Base-by-base conservation (phyloP, 2,888 invertebrate genomes). In the Dugesia japonica region DNA sequence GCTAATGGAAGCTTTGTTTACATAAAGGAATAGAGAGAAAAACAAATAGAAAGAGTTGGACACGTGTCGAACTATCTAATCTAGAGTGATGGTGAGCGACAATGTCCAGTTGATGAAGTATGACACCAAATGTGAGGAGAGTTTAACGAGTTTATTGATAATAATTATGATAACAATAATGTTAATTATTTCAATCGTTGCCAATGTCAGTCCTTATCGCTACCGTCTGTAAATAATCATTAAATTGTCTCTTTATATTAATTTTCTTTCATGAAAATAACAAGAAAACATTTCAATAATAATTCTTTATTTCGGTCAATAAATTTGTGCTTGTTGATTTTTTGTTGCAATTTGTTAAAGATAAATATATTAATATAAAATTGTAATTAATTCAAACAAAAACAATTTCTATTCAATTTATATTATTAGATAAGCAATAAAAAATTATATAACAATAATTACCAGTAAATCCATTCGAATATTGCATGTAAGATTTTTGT, bases 1-100 rank as follows among this genome's bases (percentile, higher is more conserved):
- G n/a, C 17, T 56, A 56, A 13, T 56, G 56, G 56, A 56, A 56
- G 56, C 56, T 56, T 56, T 56, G 17, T 56, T 56, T 4, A 56
- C 56, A 56, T n/a, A 56, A 56, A 38, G 4, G 4, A 56, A 20
- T 23, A n/a, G 23, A 23, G 23, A 23, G 23, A 1, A 56, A 56
- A 56, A 56, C 20, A 20, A 56, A 56, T 20, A 20, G 17, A 56
- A 56, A 56, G 56, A 56, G 23, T n/a, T 56, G n/a, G 56, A 56
- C 56, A 56, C 56, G 56, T 56, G 56, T 56, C 56, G 56, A 56
- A n/a, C 56, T 56, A 56, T 56, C 56, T 56, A 13, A 56, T 56
- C 56, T 56, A n/a, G 56, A 56, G 20, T 56, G 56, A 56, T 56
- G 56, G 9, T 56, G 56, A n/a, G n/a, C 56, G n/a, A 56, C 56